Base-by-base conservation (phyloP, 1,140 invertebrate species). In the Uloborus diversus region DNA sequence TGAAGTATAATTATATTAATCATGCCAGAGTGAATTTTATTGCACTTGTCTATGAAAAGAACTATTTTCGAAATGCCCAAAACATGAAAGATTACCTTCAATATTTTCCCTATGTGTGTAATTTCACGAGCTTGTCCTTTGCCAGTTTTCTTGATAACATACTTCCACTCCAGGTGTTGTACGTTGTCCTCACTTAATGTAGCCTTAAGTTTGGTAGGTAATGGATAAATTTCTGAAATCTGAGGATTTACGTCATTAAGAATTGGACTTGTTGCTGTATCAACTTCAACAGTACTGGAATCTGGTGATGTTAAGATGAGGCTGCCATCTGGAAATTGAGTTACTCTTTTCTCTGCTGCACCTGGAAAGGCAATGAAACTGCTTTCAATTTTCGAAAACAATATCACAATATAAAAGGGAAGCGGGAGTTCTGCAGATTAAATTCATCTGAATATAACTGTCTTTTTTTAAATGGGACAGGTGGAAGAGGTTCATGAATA, bases 151-250 rank as follows among this genome's bases (percentile, higher is more conserved):
- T 86, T 84, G 59, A 87, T 82, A 78, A 85, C 86, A 80, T 97
- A 98, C 49, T 94, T 89, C 96, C 96, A 99, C 87, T 99, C 96
- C 80, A 98, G 94, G 81, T 95, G 89, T 85, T 97, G 97, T 0
- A 96, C 93, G 30, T 96, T 87, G 84, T 97, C 95, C 0, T 94
- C 94, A 13, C 93, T 93, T 27, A 96, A 92, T 86, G 96, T 94
- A 0, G 92, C 94, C 81, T 92, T 91, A 85, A 96, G 94, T 85
- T 95, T 95, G 1, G 93, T 93, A 2, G 95, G 94, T 1, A 96
- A 92, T 0, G 95, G 95, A 84, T 96, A 83, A 13, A 80, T 78
- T 35, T 84, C 83, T 7, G 71, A 64, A 32, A 81, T 53, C 4
- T 81, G 32, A 23, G 81, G 68, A 42, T 79, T 80, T 13, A 62